Evolutionary conservation across 2,888 invertebrate genomes (phyloP), one percentile per base, ranked within the genome.

Genomic region (Tricholauxania praeusta): DNA sequence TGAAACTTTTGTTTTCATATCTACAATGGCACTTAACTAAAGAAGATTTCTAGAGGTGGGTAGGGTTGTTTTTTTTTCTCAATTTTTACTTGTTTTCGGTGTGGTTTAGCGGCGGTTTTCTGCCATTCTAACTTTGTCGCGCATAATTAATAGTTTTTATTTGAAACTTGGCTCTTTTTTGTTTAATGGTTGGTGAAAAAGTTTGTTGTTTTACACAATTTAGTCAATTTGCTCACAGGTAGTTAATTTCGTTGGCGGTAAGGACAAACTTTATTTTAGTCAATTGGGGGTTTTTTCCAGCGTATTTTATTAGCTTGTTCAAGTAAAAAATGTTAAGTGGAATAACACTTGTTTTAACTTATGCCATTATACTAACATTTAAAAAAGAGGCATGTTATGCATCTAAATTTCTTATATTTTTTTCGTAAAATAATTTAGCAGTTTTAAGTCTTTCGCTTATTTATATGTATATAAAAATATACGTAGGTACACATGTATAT

Each of bases 191-290:
- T 75, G 78, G 78, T 78, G 77, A 76, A 79, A 78, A 79, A 79
- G 78, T 79, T 79, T 73, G 76, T 60, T 69, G 72, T 69, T 78
- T 77, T 76, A 76, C 77, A 69, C 72, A 63, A 28, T 73, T 77
- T 79, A 78, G 77, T 85, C 85, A 84, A 84, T 85, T 84, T 85
- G 85, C 83, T 84, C 79, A 79, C 85, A 84, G 85, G 84, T 84
- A 85, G 85, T 84, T 85, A 84, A 84, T 84, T 85, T 81, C 79
- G 32, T 51, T 60, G 32, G 28, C 28, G 6, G 39, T 39, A 39
- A 5, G 0, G 39, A 10, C 39, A n/a, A 53, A 53, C 53, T 53
- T 53, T 53, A 53, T 53, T 53, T 53, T n/a, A 53, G 39, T 39
- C 39, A 39, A 39, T 39, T 39, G 3, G 39, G 10, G 39, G 39